Evolutionary conservation across 2,888 invertebrate genomes (phyloP).

Genomic region (Nemapogon koenigi): DNA sequence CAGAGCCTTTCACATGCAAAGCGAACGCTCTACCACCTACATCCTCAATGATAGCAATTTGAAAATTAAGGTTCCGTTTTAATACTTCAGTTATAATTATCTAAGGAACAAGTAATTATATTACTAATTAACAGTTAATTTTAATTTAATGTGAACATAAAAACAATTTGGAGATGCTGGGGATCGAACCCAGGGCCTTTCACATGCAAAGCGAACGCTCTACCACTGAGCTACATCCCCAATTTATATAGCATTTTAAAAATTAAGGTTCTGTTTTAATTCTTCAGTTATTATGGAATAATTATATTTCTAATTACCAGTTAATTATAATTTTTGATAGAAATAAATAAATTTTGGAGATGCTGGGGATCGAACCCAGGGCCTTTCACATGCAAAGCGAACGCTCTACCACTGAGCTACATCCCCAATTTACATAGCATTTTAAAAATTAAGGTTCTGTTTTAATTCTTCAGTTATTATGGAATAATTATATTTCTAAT

Average conservation of each 20-base stretch:
- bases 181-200: conserved; percentile 98
- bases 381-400: conserved; percentile 99
- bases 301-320: too few species aligned
- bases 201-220: conserved; percentile 99
- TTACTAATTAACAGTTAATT: neutral
- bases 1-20: conserved; percentile 99
- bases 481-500: too few species aligned
- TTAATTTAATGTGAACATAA: neutral
- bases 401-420: conserved; percentile 99
- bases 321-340: too few species aligned
- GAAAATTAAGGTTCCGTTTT: neutral
- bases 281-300: too few species aligned
- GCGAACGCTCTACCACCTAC: conserved; percentile 82
- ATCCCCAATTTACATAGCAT: too few species aligned
- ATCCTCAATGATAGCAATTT: neutral
- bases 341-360: too few species aligned
- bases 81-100: neutral
- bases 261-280: too few species aligned
- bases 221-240: conserved; percentile 97
- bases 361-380: conserved; percentile 99
- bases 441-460: too few species aligned
- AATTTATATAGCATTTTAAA: too few species aligned
- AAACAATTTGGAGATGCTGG: conserved; percentile 81
- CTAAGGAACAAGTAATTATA: neutral
- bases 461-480: too few species aligned